Base-by-base conservation (phyloP, 2,888 invertebrate genomes). In the Xestia ashworthii region DNA sequence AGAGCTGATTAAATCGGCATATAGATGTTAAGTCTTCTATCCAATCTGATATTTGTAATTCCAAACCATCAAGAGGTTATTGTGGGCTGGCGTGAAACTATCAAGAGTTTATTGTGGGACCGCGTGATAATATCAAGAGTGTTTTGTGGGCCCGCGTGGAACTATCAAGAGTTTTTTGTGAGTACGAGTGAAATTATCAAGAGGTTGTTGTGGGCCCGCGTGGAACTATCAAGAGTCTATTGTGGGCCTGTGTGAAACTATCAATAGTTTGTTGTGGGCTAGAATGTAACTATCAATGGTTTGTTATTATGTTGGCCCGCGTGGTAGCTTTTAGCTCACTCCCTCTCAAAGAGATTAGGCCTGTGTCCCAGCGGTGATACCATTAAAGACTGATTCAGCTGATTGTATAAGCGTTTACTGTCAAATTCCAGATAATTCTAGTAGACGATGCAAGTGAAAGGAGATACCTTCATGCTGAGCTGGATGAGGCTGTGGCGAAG, bases 391-490 rank as follows among this genome's bases (percentile, higher is more conserved):
- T 25, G 1, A 16, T 60, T 55, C 25, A 16, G 1, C 25, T 25
- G 1, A 16, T 60, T 55, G 22, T 25, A 58, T 58, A 62, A 19
- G 19, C 9, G 19, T 38, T 44, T 22, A 14, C 16, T n/a, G 8
- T 62, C 1, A 11, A 16, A 69, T 93, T 95, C 46, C 91, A 96
- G 96, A 93, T 96, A 71, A 96, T 96, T 79, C 89, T 97, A 85
- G 96, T 96, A 22, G 96, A 96, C 72, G 96, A 97, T 79, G 96
- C 96, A 3, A 97, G 97, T 83, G 95, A 96, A 16, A 90, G 96
- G 50, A 92, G 89, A 76, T 96, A 96, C 76, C 90, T 97, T 19
- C 93, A 92, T 5, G 93, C 95, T 80, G 96, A 96, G 60, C 83
- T 97, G 14, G 95, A 96, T 14, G 93, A 95, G 55, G 95, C 94